A percentile compares a stretch with the other conserved stretches of the same genome.
Evolutionary conservation across 2,113 vertebrate genomes (phyloP).

Genomic region (Progne subis): DNA sequence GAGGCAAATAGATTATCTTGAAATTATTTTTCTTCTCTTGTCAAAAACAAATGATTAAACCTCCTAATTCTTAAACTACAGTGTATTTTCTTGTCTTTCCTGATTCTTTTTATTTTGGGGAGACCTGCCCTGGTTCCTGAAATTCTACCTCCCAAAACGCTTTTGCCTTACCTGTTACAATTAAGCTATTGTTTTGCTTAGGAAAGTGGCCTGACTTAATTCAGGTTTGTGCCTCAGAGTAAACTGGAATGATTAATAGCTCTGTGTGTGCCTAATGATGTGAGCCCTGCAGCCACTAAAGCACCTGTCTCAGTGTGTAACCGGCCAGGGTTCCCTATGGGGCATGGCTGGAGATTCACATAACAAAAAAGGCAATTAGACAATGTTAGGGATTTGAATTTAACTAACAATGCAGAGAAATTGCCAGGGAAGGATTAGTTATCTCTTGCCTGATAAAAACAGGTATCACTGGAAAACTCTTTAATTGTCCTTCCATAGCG

Average conservation of each 20-base stretch:
- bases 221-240: conserved; percentile 27
- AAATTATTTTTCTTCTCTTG: neutral
- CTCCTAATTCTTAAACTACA: neutral
- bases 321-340: neutral
- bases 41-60: neutral
- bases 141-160: neutral
- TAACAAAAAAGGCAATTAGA: conserved; percentile 68
- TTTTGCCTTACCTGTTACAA: conserved; percentile 21
- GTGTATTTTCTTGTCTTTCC: neutral
- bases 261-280: conserved; percentile 14
- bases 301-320: conserved; percentile 49
- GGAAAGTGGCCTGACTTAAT: conserved; percentile 4
- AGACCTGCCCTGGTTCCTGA: neutral
- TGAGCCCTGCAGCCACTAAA: neutral
- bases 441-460: conserved; percentile 20
- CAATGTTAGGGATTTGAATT: conserved; percentile 22
- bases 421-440: conserved; percentile 12
- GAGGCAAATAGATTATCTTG: neutral
- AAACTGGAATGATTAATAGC: conserved; percentile 45
- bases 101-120: neutral
- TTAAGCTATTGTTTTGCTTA: conserved; percentile 30
- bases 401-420: conserved; percentile 20
- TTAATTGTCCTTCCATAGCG: neutral
- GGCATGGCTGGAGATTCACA: conserved; percentile 51
- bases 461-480: neutral